Evolutionary conservation across 2,888 invertebrate species (phyloP).

Genomic region (Flexamia atlantica): DNA sequence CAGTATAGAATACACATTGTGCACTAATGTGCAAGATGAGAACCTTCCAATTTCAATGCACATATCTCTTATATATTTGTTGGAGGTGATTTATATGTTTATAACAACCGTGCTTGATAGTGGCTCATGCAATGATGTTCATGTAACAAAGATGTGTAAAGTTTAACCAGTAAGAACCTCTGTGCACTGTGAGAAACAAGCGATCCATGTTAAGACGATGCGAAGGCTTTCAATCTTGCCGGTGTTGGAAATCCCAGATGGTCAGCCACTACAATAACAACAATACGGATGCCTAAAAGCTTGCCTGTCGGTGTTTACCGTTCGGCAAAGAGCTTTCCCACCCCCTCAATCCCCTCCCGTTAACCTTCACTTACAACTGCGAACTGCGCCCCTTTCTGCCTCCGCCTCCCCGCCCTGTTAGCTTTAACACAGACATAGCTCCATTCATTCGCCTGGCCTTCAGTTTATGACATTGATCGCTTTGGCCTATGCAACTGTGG

Average conservation of each 20-base stretch:
- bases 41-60: too few relatives aligned
- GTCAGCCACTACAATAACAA: not conserved
- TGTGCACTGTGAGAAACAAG: not conserved
- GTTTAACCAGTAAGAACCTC: too few relatives aligned
- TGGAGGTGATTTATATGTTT: too few relatives aligned
- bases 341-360: not conserved
- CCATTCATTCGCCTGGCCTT: not conserved
- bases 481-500: too few relatives aligned
- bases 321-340: not conserved
- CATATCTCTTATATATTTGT: too few relatives aligned
- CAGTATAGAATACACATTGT: too few relatives aligned
- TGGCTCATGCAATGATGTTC: too few relatives aligned
- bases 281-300: conserved; percentile 14
- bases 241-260: not conserved
- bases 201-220: not conserved
- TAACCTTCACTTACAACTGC: not conserved
- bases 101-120: too few relatives aligned
- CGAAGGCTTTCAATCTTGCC: not conserved
- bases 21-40: too few relatives aligned
- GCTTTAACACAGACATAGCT: not conserved
- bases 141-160: too few relatives aligned
- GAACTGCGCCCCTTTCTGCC: too few relatives aligned
- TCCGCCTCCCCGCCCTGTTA: not conserved
- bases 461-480: not conserved
- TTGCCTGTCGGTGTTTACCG: not conserved